Base-by-base conservation (phyloP, 2,797 vertebrate genomes). In the Neosilurus mollespiculum region DNA sequence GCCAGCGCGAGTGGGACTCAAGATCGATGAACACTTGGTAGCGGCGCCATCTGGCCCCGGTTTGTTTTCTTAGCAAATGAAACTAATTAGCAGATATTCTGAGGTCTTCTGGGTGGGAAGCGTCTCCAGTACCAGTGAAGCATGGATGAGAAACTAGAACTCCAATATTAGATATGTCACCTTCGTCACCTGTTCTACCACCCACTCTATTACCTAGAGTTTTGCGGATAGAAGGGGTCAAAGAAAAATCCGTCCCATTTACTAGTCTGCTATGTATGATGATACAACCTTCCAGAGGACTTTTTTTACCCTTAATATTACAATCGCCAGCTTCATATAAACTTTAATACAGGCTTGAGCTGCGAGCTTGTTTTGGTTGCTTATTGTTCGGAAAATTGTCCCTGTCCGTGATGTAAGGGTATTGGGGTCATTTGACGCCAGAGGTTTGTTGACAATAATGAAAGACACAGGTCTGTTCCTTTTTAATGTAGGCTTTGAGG, bases 31-130 rank as follows among this genome's bases (percentile, higher is more conserved):
- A 81, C 89, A 59, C 89, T 92, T 88, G 88, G 91, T 90, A 91
- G 89, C 90, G 81, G 88, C 66, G 51, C 94, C 94, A 95, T 95
- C 94, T 95, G 94, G 92, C 89, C 86, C 84, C 86, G 85, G 90
- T 94, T 93, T 93, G 91, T 93, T 94, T 93, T 92, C 91, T 92
- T 90, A 94, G 91, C 89, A 92, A 94, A 94, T 93, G 85, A 94
- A 92, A 89, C 90, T 93, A 92, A 93, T 93, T 92, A 94, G 92
- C 90, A 90, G 91, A 88, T 92, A 91, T 75, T 86, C 80, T 86
- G 83, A 88, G 91, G 91, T 92, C 89, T 91, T 87, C 81, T 86
- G 86, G 89, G 91, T 83, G 86, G 81, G 89, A 82, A 87, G 87
- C 87, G 82, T 91, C 91, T 90, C 84, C 82, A 90, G 84, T 87